Base-by-base conservation (phyloP, 2,888 invertebrate genomes). In the Villa cingulata region DNA sequence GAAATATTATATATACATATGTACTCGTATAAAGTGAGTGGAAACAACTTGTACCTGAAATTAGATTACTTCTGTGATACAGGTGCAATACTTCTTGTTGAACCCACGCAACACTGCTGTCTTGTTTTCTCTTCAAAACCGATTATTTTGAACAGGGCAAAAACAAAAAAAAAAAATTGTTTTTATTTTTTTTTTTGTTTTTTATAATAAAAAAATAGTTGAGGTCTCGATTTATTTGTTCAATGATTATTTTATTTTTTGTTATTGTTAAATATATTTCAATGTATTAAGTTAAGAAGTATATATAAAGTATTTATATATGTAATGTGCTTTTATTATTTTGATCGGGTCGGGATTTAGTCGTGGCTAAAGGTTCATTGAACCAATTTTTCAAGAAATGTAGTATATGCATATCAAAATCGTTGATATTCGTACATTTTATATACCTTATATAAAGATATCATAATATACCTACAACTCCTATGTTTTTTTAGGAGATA, bases 31-130 rank as follows among this genome's bases (percentile, higher is more conserved):
- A 47, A 48, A 54, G 55, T 51, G 53, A 56, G 53, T 56, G 56
- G 55, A 54, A 56, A 55, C 55, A 56, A 54, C 56, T 55, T 56
- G 56, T 56, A 53, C 52, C 54, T 55, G 53, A 56, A 56, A 56
- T 56, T 56, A 56, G 56, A 56, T 56, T 56, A 56, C 55, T 56
- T 52, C 55, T 54, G 55, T 55, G 56, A 56, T 56, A 55, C 56
- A 56, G 56, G 56, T 56, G 56, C 56, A 56, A 55, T 56, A 56
- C 54, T 53, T 56, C 54, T 51, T 56, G 55, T 54, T 50, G 51
- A 45, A 52, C 55, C 55, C 56, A 56, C 56, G 55, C 56, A 56
- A 52, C 45, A 53, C 49, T 48, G 52, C 49, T 43, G 47, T 52
- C 41, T 47, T 41, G 39, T 47, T 46, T 48, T 52, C 50, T 45